Evolutionary conservation across 2,113 vertebrate species (phyloP), one percentile per base, ranked within the genome.

Genomic region (Hiodon tergisus): DNA sequence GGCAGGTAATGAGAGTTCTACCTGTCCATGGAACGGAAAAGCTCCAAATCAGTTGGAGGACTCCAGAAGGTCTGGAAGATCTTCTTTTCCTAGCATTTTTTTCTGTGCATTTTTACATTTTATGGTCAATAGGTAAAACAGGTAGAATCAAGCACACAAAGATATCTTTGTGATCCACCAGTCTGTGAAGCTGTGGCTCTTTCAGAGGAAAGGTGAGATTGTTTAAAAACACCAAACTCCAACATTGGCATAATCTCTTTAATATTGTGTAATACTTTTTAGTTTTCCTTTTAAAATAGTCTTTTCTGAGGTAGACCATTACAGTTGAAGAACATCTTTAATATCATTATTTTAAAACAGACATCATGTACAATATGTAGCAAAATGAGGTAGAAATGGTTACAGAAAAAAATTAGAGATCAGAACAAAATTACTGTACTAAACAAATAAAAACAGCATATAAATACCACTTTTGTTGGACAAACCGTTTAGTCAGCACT

Each of bases 321-420:
- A 90, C 92, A 97, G 92, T 90, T 94, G 89, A 94, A 93, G 90
- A 94, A 94, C 94, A 91, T 31, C 31, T 31, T 31, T 31, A 31
- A 31, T 31, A 31, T 93, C 90, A 58, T 78, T 61, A 80, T 31
- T 31, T 86, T 91, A 88, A 83, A 87, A 89, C 91, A 90, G 91
- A 93, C 94, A 94, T 93, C 94, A 94, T 94, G 93, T 98, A 97
- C 93, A 97, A 96, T 31, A 31, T 82, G 88, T 93, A 90, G 93
- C 94, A 96, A 95, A 89, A 95, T 96, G 95, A 98, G 96, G 96
- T 98, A 98, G 96, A 98, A 97, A 95, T 94, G 94, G 95, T 98
- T 94, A 94, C 93, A 96, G 90, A 94, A 92, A 89, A 92, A 93
- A 92, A 86, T 90, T 91, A 85, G 85, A 89, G 31, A 31, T 31